Percentiles rank a stretch among this genome's conserved stretches.
These are phyloP conservation scores for Seriola dumerili DNA, from an alignment of 2,113 vertebrate genomes.

Conservation along the genomic window DNA sequence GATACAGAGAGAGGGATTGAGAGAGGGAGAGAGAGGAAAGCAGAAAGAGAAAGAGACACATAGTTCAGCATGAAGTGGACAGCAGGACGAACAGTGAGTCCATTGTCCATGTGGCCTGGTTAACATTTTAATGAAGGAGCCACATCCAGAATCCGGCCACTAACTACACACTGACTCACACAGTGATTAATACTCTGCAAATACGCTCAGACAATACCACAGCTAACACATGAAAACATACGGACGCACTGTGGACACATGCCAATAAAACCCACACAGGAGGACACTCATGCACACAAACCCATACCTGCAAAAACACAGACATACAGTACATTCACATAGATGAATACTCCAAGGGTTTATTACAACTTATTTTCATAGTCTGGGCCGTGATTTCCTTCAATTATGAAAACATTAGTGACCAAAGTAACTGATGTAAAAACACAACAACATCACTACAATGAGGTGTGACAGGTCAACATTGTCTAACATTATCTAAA, in stretches of 20 bases:
- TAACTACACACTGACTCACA: constrained; percentile 69
- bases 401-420: too few relatives aligned
- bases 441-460: too few relatives aligned
- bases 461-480: too few relatives aligned
- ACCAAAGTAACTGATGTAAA: too few relatives aligned
- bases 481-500: too few relatives aligned
- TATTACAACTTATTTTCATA: not conserved
- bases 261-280: constrained; percentile 40
- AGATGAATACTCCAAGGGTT: not conserved
- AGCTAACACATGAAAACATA: constrained; percentile 58
- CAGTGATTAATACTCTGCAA: constrained; percentile 74
- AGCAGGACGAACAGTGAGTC: constrained; percentile 73
- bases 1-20: constrained; percentile 7
- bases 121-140: constrained; percentile 82
- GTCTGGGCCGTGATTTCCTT: too few relatives aligned
- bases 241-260: constrained; percentile 30
- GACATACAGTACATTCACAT: not conserved
- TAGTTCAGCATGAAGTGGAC: constrained; percentile 63
- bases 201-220: constrained; percentile 60
- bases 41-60: constrained; percentile 53
- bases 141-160: constrained; percentile 62
- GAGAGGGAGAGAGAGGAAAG: constrained; percentile 31
- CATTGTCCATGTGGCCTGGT: constrained; percentile 79
- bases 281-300: not conserved
- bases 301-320: not conserved